Evolutionary conservation across 2,113 vertebrate genomes (phyloP).

Genomic region (Halcyon senegalensis): DNA sequence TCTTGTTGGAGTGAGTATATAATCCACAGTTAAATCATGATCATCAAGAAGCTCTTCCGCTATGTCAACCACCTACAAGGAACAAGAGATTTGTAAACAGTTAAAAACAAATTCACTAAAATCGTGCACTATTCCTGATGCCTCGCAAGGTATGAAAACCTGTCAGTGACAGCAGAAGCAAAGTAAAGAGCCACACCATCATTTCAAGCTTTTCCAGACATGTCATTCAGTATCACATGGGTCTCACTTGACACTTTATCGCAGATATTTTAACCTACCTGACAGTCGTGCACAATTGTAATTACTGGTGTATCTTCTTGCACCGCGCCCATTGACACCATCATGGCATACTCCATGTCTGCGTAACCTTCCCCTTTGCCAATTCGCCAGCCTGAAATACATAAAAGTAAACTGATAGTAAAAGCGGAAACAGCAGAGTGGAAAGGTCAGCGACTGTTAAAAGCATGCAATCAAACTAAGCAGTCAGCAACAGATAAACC

Average conservation of each 20-base stretch:
- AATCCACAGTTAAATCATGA: conserved; percentile 95
- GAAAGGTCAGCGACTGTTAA: neutral
- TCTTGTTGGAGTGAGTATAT: conserved; percentile 91
- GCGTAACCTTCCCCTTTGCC: conserved; percentile 97
- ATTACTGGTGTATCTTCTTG: conserved; percentile 84
- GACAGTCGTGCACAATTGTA: conserved; percentile 93
- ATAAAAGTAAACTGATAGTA: neutral
- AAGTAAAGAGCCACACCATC: neutral
- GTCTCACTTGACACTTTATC: neutral
- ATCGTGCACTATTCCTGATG: neutral
- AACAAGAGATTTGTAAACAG: neutral
- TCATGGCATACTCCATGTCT: conserved; percentile 95
- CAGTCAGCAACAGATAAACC: neutral
- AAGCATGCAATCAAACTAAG: neutral
- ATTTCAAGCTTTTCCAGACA: neutral
- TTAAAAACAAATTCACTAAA: neutral
- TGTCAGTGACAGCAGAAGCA: neutral
- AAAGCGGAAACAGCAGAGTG: neutral
- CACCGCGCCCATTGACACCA: conserved; percentile 90
- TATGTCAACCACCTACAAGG: conserved; percentile 86
- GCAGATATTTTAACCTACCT: conserved; percentile 73
- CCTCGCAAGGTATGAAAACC: neutral
- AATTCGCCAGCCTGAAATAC: conserved; percentile 86
- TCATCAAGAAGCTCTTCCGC: conserved; percentile 84
- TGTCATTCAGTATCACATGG: neutral